Evolutionary conservation across 2,888 invertebrate genomes (phyloP), one percentile per base, ranked within the genome.

Genomic region (Eulithis prunata): DNA sequence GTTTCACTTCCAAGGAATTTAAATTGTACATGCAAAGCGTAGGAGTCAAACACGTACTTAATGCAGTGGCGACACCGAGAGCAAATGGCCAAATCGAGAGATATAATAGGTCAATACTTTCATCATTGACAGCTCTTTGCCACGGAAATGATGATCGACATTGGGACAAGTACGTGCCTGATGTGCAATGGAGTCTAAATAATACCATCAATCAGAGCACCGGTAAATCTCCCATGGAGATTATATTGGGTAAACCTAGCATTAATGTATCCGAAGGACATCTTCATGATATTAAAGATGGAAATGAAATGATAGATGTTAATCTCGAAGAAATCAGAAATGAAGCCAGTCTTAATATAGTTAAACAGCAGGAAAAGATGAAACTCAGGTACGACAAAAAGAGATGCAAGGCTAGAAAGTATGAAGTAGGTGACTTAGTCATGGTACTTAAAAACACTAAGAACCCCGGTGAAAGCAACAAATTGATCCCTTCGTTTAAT

Each of bases 61-160:
- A 55, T 43, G 55, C 55, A 6, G 55, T 55, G 14, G 55, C 55
- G 12, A 54, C 54, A 5, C 54, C 54, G 8, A 38, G 54, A 38
- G 54, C 54, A 2, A 54, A 54, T 38, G 54, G 55, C 21, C 43
- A 12, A 14, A 43, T 2, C n/a, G n/a, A n/a, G n/a, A n/a, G n/a
- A n/a, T n/a, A n/a, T n/a, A n/a, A n/a, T n/a, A n/a, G n/a, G n/a
- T 43, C 55, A 14, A 55, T 55, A n/a, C 14, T 54, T 2, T 41
- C 41, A 5, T 41, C 54, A 14, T 21, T 55, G 3, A 43, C 43
- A 43, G 14, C 55, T 14, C 41, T 54, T 10, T 41, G 41, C 36
- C 36, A 36, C 36, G 36, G 36, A 6, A 36, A 36, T 6, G 36
- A 36, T 36, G 36, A 36, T 36, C 4, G 36, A 6, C 36, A 36